A percentile compares a stretch with the other conserved stretches of the same genome.
These are phyloP conservation scores for Craterocephalus amniculus DNA, from an alignment of 2,797 vertebrate genomes.

Conservation along the genomic window DNA sequence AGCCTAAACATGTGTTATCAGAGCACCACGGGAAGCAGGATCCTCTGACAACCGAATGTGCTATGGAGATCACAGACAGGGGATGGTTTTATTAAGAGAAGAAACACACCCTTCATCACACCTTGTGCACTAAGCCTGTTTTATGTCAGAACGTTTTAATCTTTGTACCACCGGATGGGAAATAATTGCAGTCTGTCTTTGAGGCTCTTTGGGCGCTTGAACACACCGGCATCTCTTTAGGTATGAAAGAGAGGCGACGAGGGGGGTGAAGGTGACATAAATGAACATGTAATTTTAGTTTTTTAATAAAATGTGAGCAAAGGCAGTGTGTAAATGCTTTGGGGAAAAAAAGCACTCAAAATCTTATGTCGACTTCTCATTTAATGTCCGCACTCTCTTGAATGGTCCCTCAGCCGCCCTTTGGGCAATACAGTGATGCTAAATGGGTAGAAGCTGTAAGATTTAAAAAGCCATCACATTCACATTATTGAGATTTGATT, in stretches of 20 bases:
- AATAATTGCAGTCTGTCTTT: conserved; percentile 61
- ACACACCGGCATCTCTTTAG: conserved; percentile 21
- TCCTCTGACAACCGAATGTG: conserved; percentile 66
- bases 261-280: conserved; percentile 68
- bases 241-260: conserved; percentile 39
- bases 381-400: conserved; percentile 20
- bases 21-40: conserved; percentile 66
- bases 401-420: conserved; percentile 29
- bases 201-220: conserved; percentile 34
- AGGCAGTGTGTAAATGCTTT: conserved; percentile 16
- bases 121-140: conserved; percentile 51
- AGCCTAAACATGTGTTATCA: conserved; percentile 75
- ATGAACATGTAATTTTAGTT: conserved; percentile 46
- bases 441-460: conserved; percentile 60
- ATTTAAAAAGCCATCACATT: conserved; percentile 78
- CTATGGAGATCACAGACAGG: conserved; percentile 70
- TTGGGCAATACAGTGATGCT: conserved; percentile 47
- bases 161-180: conserved; percentile 61
- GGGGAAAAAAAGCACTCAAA: conserved; percentile 27
- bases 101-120: conserved; percentile 69
- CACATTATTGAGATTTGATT: conserved; percentile 75
- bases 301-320: conserved; percentile 40
- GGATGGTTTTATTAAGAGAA: conserved; percentile 63
- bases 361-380: conserved; percentile 22
- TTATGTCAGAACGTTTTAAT: conserved; percentile 69